These are phyloP conservation scores for Falco berigora DNA, from an alignment of 2,797 vertebrate genomes.

Conservation along the genomic window DNA sequence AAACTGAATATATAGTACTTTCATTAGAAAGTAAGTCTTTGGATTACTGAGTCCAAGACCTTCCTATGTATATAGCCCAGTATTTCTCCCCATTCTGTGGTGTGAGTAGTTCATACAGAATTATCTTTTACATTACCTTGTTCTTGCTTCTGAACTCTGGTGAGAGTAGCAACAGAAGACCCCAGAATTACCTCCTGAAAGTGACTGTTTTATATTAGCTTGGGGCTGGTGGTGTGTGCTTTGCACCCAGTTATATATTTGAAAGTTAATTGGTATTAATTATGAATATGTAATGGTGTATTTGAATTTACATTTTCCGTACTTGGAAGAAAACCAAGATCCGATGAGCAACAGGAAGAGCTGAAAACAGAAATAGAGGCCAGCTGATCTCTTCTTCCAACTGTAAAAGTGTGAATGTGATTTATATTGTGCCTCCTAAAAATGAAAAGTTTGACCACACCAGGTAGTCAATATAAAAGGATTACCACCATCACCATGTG, in stretches of 20 bases:
- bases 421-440: background rate
- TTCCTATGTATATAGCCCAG: background rate
- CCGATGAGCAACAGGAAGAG: background rate
- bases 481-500: background rate
- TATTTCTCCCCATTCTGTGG: background rate
- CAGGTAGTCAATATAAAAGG: background rate
- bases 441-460: background rate
- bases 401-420: background rate
- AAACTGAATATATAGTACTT: background rate
- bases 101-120: background rate
- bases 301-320: background rate
- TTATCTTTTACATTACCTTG: background rate
- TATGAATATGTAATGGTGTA: background rate
- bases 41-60: background rate
- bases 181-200: background rate
- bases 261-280: background rate
- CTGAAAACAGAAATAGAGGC: background rate
- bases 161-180: background rate
- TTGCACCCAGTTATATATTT: background rate
- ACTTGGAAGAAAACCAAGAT: conserved; percentile 5
- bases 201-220: background rate
- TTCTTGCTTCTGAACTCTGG: background rate
- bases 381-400: background rate
- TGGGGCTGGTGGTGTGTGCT: background rate
- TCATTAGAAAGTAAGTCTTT: background rate